Percentiles rank a stretch among this genome's conserved stretches.
Evolutionary conservation across 2,113 vertebrate genomes (phyloP).

Genomic region (Anhinga anhinga): DNA sequence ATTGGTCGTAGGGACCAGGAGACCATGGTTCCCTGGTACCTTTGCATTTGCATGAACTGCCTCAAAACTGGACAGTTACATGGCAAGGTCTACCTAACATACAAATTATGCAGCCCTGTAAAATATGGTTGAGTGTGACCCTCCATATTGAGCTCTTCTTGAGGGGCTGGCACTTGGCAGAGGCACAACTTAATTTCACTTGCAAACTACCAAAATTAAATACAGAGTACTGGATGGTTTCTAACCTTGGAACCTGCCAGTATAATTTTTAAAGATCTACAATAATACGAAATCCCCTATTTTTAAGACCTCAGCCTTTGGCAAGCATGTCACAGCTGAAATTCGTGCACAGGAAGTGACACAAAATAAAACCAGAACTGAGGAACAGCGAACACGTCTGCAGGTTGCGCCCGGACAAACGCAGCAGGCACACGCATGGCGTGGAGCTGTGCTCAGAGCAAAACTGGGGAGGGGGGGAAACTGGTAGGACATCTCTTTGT

Average conservation of each 20-base stretch:
- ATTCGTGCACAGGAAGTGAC: background rate
- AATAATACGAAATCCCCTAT: background rate
- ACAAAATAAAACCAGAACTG: background rate
- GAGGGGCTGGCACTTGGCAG: background rate
- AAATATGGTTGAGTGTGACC: background rate
- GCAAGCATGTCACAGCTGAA: background rate
- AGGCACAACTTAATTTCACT: background rate
- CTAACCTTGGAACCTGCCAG: background rate
- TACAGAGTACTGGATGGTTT: background rate
- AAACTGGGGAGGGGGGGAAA: background rate
- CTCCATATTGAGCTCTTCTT: background rate
- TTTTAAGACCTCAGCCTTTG: background rate
- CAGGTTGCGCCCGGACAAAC: background rate
- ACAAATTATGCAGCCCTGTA: background rate
- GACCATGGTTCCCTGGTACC: background rate
- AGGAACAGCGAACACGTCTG: background rate
- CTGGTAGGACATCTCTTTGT: rapidly evolving
- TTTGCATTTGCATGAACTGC: background rate
- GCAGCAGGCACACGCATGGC: rapidly evolving
- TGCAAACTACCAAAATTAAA: background rate
- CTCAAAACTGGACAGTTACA: background rate
- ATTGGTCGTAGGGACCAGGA: background rate
- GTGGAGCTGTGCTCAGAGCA: rapidly evolving
- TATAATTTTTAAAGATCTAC: background rate
- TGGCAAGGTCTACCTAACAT: background rate